phyloP scores from a whole-genome alignment of 2,113 vertebrate genomes.

The Bubo blakistoni region DNA sequence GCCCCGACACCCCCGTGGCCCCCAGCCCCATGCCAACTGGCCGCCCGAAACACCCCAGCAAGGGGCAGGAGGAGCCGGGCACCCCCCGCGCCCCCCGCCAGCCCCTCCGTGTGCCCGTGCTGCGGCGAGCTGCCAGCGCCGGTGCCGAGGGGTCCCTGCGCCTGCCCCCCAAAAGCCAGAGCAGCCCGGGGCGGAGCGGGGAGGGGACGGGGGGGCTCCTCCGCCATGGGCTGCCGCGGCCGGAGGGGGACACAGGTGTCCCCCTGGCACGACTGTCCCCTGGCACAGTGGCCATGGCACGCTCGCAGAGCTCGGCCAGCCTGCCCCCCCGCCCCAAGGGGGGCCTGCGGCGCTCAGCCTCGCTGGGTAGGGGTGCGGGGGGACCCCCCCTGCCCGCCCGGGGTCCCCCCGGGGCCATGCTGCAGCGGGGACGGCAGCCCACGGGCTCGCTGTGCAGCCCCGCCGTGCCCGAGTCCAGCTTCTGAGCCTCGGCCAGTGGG shows the following conservation, averaged over 20 bases:
- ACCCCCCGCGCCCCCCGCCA: neutral
- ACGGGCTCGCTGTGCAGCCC: constrained; percentile 73
- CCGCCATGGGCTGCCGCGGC: neutral
- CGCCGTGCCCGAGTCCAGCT: constrained; percentile 82
- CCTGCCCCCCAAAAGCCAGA: neutral
- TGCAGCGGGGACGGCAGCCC: constrained; percentile 78
- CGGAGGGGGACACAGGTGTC: fast-evolving
- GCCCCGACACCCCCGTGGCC: neutral
- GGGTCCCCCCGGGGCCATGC: constrained; percentile 26
- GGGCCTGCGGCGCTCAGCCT: constrained; percentile 36
- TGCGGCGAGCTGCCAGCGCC: neutral
- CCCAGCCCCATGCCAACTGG: neutral
- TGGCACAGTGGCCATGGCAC: neutral
- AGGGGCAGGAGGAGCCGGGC: neutral
- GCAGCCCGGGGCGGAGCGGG: neutral
- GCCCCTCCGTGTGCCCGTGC: neutral
- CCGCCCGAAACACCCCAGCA: neutral
- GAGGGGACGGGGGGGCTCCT: neutral
- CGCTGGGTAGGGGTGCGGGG: neutral
- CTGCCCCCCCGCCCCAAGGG: constrained; percentile 48
- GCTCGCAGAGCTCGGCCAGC: neutral
- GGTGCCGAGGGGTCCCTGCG: neutral
- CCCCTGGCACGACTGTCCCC: neutral
- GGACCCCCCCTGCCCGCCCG: fast-evolving
- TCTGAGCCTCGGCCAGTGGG: constrained; percentile 61